Conservation (phyloP, 2,113 vertebrate genomes). For the Coptodon rendalli region DNA sequence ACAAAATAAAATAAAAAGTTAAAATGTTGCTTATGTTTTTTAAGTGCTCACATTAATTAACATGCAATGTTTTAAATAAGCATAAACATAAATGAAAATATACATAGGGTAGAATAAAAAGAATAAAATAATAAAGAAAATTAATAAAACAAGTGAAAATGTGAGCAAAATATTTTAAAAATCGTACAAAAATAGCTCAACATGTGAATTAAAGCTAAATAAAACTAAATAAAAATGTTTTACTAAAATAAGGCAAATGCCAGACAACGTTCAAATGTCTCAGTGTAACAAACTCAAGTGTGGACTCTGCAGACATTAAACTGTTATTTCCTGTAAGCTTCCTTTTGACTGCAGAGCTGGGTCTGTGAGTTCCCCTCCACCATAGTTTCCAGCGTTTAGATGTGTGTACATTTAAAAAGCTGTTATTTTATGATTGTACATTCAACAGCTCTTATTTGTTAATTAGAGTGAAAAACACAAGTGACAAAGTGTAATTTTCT, state of each 20-base stretch:
- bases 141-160: not conserved
- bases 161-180: not conserved
- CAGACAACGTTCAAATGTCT: not conserved
- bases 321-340: rapidly evolving
- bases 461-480: not conserved
- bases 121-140: not conserved
- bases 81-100: not conserved
- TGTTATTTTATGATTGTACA: not conserved
- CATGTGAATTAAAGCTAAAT: not conserved
- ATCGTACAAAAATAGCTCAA: not conserved
- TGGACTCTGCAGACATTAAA: not conserved
- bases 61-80: not conserved
- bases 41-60: not conserved
- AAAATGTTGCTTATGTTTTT: not conserved
- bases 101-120: not conserved
- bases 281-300: not conserved
- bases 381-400: not conserved
- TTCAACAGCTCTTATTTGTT: not conserved
- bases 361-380: not conserved
- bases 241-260: not conserved
- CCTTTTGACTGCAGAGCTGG: not conserved
- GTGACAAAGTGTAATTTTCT: not conserved
- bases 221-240: not conserved
- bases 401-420: not conserved
- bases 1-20: not conserved